These are phyloP conservation scores for Perognathus longimembris DNA, from an alignment of 2,113 vertebrate genomes.

Conservation along the genomic window DNA sequence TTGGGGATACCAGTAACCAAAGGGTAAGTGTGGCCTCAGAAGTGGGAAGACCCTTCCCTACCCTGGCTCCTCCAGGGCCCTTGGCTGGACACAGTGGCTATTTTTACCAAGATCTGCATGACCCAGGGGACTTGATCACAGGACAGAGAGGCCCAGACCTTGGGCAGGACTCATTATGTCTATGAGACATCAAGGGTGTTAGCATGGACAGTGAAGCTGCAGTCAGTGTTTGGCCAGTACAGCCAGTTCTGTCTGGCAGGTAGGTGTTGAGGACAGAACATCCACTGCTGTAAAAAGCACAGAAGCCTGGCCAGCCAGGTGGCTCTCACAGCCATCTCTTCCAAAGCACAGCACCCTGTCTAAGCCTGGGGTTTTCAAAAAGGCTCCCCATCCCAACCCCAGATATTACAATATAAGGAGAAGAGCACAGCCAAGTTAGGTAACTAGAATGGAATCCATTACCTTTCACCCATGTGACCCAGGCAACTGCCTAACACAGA, in stretches of 20 bases:
- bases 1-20: not conserved
- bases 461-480: not conserved
- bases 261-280: slow-evolving; percentile 48
- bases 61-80: not conserved
- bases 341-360: not conserved
- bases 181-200: not conserved
- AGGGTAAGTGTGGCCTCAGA: not conserved
- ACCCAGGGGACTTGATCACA: not conserved
- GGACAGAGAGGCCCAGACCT: not conserved
- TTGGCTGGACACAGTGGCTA: not conserved
- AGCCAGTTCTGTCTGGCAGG: slow-evolving; percentile 43
- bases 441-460: not conserved
- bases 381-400: not conserved
- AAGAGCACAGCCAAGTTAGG: slow-evolving; percentile 25
- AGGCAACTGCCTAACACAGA: not conserved
- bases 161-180: not conserved
- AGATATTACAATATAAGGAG: not conserved
- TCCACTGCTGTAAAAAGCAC: not conserved
- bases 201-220: not conserved
- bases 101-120: not conserved
- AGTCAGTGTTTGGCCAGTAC: slow-evolving; percentile 33
- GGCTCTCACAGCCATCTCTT: not conserved
- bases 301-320: not conserved
- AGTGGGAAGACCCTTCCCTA: no score
- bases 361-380: not conserved